A percentile compares a stretch with the other conserved stretches of the same genome.
phyloP scores from a whole-genome alignment of 2,797 vertebrate genomes.

The Darevskia mixta region DNA sequence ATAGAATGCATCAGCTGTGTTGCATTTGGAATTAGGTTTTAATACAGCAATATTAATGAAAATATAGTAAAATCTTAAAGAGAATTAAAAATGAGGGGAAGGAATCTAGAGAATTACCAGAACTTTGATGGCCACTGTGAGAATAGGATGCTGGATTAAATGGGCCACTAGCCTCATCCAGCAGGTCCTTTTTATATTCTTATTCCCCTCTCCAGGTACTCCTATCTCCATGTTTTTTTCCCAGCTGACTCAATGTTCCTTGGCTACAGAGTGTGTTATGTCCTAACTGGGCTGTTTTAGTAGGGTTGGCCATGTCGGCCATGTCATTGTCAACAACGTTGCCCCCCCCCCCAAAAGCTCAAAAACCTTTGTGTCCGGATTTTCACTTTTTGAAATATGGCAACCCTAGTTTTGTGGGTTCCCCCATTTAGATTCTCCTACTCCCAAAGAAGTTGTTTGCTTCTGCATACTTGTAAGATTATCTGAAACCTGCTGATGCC shows the following conservation, averaged over 20 bases:
- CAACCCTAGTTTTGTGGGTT: too few species aligned
- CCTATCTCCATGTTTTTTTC: background rate
- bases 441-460: background rate
- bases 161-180: too few species aligned
- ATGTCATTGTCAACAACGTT: too few species aligned
- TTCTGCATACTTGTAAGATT: background rate
- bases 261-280: too few species aligned
- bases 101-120: background rate
- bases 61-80: background rate
- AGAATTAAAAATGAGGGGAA: background rate
- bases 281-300: background rate
- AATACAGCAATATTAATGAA: background rate
- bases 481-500: background rate
- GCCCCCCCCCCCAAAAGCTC: too few species aligned
- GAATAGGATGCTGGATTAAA: too few species aligned
- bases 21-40: background rate
- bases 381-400: too few species aligned
- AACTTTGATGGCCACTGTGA: background rate
- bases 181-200: too few species aligned
- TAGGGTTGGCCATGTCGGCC: too few species aligned
- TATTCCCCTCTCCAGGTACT: background rate
- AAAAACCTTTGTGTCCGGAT: too few species aligned
- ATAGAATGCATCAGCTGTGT: background rate
- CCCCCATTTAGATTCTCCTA: background rate
- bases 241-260: background rate